phyloP scores from a whole-genome alignment of 1,140 invertebrate species.

The Saccostrea glomerata region DNA sequence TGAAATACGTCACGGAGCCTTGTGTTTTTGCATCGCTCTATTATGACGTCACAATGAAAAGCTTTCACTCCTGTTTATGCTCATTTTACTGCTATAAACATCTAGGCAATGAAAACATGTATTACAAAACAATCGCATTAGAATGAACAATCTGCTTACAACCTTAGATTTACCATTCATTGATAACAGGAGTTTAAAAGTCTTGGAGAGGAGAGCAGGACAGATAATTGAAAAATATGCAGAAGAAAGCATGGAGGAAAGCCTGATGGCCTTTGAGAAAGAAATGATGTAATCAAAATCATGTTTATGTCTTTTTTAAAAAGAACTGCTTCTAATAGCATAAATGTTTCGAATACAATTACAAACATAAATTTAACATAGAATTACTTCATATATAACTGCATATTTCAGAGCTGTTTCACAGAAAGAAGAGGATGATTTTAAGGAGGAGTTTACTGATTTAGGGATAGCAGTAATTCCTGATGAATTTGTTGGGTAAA shows the following conservation, averaged over 20 bases:
- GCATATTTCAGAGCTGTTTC: neutral
- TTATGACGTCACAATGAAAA: no score
- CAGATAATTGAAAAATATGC: conserved; percentile 18
- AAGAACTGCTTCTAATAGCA: no score
- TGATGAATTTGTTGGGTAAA: conserved; percentile 21
- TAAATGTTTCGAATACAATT: no score
- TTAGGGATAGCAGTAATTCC: conserved; percentile 5
- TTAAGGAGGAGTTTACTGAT: neutral
- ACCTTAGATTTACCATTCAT: conserved; percentile 14
- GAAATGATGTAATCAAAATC: neutral
- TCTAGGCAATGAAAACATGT: no score
- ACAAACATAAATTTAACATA: no score
- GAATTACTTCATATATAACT: neutral
- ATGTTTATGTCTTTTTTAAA: neutral
- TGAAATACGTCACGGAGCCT: no score
- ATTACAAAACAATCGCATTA: no score
- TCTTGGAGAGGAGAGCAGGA: conserved; percentile 8
- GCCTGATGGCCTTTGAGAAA: neutral
- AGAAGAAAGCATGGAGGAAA: conserved; percentile 29
- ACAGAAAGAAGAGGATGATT: neutral
- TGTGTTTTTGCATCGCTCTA: no score
- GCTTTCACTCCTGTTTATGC: no score
- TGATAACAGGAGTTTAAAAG: conserved; percentile 6
- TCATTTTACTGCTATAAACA: no score
- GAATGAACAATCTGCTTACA: no score